Evolutionary conservation across 2,888 invertebrate species (phyloP).

Genomic region (Plemyria rubiginata): DNA sequence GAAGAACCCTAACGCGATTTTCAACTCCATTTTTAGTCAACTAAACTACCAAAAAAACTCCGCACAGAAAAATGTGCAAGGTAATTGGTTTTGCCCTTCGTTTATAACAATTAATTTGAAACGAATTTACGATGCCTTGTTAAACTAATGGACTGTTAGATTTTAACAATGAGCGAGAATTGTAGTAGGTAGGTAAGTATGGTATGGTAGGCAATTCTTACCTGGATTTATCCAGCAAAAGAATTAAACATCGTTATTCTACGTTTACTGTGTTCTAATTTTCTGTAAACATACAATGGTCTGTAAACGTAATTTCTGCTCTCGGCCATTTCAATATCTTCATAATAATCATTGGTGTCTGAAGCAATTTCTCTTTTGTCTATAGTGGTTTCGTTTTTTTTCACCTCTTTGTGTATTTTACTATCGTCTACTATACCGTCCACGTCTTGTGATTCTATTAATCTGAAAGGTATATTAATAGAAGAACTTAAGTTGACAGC

Average conservation of each 20-base stretch:
- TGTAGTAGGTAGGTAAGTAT: too few relatives aligned
- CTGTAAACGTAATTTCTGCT: conserved; percentile 67
- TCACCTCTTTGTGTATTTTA: not conserved
- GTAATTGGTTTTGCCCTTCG: conserved; percentile 15
- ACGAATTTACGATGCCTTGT: conserved; percentile 9
- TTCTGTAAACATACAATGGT: conserved; percentile 71
- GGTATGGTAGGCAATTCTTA: not conserved
- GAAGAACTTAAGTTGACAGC: conserved; percentile 9
- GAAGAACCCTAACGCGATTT: conserved; percentile 27
- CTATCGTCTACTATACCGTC: conserved; percentile 10
- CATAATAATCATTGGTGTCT: conserved; percentile 27
- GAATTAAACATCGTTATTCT: conserved; percentile 75
- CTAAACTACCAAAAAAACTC: not conserved
- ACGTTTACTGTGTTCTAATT: conserved; percentile 71
- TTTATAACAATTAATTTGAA: conserved; percentile 6
- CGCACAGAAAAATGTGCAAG: conserved; percentile 14
- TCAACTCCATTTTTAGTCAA: conserved; percentile 33
- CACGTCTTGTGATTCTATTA: not conserved
- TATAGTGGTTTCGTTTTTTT: conserved; percentile 5
- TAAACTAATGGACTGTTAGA: conserved; percentile 20
- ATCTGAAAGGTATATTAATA: conserved; percentile 24
- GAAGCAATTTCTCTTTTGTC: conserved; percentile 25
- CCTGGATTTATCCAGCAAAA: conserved; percentile 66
- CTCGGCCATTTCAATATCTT: conserved; percentile 59
- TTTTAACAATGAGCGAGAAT: conserved; percentile 9